These are phyloP conservation scores for Trichonephila clavata DNA, from an alignment of 1,140 invertebrate genomes.

Conservation along the genomic window DNA sequence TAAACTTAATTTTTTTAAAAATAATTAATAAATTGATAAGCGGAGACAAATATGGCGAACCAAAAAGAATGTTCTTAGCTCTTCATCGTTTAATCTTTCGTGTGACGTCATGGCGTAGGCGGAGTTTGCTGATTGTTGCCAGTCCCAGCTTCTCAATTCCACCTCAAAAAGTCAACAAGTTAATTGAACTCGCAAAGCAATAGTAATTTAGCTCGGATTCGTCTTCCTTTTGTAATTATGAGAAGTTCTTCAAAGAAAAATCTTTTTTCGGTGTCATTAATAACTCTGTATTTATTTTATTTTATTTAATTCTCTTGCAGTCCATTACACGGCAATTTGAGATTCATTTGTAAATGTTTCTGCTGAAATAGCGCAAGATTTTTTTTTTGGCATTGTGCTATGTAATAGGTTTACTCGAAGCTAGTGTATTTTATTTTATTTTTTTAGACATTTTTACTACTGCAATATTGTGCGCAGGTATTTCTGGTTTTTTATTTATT, in stretches of 20 bases:
- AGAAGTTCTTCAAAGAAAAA: conserved; percentile 35
- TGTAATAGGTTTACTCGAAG: neutral
- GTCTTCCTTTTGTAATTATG: conserved; percentile 37
- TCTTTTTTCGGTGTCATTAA: conserved; percentile 64
- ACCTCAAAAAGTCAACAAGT: conserved; percentile 73
- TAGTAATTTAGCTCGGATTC: conserved; percentile 42
- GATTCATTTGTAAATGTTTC: neutral
- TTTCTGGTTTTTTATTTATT: no score
- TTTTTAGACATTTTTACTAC: no score
- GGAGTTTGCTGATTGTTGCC: conserved; percentile 66
- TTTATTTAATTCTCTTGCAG: neutral
- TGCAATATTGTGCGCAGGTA: no score
- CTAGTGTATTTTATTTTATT: neutral
- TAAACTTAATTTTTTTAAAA: no score
- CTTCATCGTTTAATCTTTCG: neutral
- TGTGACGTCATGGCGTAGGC: conserved; percentile 54
- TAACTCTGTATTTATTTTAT: conserved; percentile 36
- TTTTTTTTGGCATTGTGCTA: neutral
- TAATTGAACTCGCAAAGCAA: conserved; percentile 72
- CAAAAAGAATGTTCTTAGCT: neutral
- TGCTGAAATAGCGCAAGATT: neutral
- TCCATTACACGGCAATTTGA: conserved; percentile 14
- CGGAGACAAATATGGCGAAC: conserved; percentile 37
- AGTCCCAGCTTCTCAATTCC: conserved; percentile 63
- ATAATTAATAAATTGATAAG: no score